Conservation (phyloP, 2,113 vertebrate genomes). For the Chamaea fasciata region DNA sequence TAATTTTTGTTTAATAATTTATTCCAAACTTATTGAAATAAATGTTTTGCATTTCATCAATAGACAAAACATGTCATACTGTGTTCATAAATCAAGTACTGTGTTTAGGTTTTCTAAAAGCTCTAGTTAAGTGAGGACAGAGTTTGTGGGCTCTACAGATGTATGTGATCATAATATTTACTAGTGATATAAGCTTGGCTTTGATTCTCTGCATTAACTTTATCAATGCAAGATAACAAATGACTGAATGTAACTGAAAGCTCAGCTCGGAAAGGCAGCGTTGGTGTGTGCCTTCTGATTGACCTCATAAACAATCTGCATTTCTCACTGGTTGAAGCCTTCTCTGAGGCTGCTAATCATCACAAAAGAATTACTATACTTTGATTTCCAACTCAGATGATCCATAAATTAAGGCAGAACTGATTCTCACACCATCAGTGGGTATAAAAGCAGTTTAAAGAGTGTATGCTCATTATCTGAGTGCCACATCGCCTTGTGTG, state of each 20-base stretch:
- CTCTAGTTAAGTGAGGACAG: conserved; percentile 37
- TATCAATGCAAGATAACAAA: conserved; percentile 59
- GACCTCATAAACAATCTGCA: conserved; percentile 29
- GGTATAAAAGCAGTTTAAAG: neutral
- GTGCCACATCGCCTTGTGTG: neutral
- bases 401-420: neutral
- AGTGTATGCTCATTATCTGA: neutral
- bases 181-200: conserved; percentile 50
- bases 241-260: neutral
- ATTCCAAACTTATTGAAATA: neutral
- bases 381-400: neutral
- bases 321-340: neutral
- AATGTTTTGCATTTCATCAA: conserved; percentile 3
- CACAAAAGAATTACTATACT: neutral
- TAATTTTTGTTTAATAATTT: neutral
- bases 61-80: conserved; percentile 32
- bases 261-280: neutral
- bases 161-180: conserved; percentile 64
- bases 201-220: conserved; percentile 66
- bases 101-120: conserved; percentile 61
- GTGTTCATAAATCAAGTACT: conserved; percentile 43
- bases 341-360: conserved; percentile 30
- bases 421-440: neutral
- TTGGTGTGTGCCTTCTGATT: neutral
- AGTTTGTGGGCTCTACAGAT: conserved; percentile 48